Evolutionary conservation across 2,888 invertebrate species (phyloP).

Genomic region (Cosmia pyralina): DNA sequence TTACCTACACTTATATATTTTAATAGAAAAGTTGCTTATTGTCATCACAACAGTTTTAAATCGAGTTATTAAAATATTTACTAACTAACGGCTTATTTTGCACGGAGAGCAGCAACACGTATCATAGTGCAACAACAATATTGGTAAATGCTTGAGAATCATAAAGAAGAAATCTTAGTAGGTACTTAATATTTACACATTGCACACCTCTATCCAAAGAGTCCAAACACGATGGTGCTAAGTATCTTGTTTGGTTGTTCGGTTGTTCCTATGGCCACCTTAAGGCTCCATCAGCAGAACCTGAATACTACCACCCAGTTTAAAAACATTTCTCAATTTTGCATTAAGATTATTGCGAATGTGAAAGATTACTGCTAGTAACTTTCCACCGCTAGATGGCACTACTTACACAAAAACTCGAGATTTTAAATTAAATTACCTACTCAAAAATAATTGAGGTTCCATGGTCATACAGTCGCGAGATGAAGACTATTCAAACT

Average conservation of each 20-base stretch:
- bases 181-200: constrained; percentile 1
- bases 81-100: neutral
- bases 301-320: no score
- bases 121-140: neutral
- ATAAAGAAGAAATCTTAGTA: neutral
- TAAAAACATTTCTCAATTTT: no score
- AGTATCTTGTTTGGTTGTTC: no score
- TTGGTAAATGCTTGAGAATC: neutral
- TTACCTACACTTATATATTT: neutral
- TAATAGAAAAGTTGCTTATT: constrained; percentile 53
- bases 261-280: no score
- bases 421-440: neutral
- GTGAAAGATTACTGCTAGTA: neutral
- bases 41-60: constrained; percentile 57
- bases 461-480: neutral
- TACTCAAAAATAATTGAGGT: neutral
- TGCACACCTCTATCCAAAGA: neutral
- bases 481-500: neutral
- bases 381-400: constrained; percentile 13
- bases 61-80: constrained; percentile 1
- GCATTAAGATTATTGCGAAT: neutral
- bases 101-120: neutral
- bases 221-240: no score
- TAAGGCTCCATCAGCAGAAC: no score
- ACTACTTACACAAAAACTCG: neutral